Evolutionary conservation across 1,140 invertebrate species (phyloP), one percentile per base, ranked within the genome.

Genomic region (Lucilia sericata): DNA sequence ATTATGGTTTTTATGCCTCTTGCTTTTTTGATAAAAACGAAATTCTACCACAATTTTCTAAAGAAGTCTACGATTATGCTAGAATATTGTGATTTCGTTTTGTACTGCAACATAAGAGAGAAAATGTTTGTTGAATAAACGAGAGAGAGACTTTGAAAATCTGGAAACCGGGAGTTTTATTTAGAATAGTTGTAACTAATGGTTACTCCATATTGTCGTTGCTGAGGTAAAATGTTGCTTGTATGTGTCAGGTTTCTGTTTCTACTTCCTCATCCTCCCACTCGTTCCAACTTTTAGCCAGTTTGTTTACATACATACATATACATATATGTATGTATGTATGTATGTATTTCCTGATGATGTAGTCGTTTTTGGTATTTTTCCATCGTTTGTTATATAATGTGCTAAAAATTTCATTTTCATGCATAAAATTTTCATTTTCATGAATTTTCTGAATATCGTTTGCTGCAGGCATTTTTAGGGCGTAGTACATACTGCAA

Each of bases 401-500:
- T 70, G 60, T 70, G 60, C 60, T 70, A 70, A 70, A 70, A 70
- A 70, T 70, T 70, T 70, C 60, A 70, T 70, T 70, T 70, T 70
- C 60, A 70, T 70, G 60, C 60, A 70, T 70, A 70, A 70, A 70
- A 70, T 70, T 70, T 70, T 25, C 60, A 21, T 70, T 70, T 60
- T 60, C 51, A 60, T 60, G 51, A 17, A 60, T 60, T 60, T 70
- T 70, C 60, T 21, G n/a, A 21, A 21, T 42, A 2, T 42, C 10
- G 25, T 30, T 30, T 30, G 42, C 10, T 42, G 42, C 60, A 17
- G 10, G 19, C 13, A 70, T 70, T 70, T 70, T 70, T 70, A 70
- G 60, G 60, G 60, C 60, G 60, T 70, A 9, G 17, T 70, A 70
- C 60, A 70, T 70, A 70, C 3, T 42, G 42, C 42, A 30, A 1